phyloP scores from a whole-genome alignment of 2,797 vertebrate genomes.

The Platalea minor region DNA sequence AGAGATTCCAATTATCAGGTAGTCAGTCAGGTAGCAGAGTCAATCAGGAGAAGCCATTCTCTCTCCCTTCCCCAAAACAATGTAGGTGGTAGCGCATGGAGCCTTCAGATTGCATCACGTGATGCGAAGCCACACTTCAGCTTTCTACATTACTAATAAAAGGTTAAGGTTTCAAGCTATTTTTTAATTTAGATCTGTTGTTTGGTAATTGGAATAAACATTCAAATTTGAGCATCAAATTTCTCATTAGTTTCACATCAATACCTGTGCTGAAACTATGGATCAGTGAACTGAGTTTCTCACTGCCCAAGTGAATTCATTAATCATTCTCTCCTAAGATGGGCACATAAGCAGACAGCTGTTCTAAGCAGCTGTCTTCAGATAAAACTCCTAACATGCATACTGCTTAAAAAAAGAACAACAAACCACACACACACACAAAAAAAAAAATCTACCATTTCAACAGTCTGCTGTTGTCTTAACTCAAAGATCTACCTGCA shows the following conservation, averaged over 20 bases:
- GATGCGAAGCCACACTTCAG: constrained; percentile 32
- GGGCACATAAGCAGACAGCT: constrained; percentile 77
- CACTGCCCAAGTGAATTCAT: constrained; percentile 84
- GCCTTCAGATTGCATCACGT: not conserved
- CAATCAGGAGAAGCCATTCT: constrained; percentile 30
- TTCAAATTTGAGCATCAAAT: constrained; percentile 84
- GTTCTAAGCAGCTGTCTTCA: constrained; percentile 77
- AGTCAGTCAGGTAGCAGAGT: constrained; percentile 7
- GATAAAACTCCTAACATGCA: constrained; percentile 34
- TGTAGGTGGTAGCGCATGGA: not conserved
- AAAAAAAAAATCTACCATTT: constrained; percentile 30
- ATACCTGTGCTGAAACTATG: constrained; percentile 81
- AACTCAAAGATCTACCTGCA: constrained; percentile 30
- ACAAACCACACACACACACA: not conserved
- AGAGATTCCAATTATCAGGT: constrained; percentile 18
- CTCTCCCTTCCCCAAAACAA: constrained; percentile 4
- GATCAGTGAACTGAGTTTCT: constrained; percentile 81
- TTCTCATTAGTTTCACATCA: constrained; percentile 87
- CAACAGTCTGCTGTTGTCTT: constrained; percentile 18
- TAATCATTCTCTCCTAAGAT: constrained; percentile 82
- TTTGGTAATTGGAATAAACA: constrained; percentile 86
- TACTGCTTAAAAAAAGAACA: not conserved
- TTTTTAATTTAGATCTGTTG: constrained; percentile 78
- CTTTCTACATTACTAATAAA: constrained; percentile 60
- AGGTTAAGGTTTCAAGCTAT: constrained; percentile 75